A percentile compares a stretch with the other conserved stretches of the same genome.
Evolutionary conservation across 2,113 vertebrate genomes (phyloP).

Genomic region (Tinamus guttatus): DNA sequence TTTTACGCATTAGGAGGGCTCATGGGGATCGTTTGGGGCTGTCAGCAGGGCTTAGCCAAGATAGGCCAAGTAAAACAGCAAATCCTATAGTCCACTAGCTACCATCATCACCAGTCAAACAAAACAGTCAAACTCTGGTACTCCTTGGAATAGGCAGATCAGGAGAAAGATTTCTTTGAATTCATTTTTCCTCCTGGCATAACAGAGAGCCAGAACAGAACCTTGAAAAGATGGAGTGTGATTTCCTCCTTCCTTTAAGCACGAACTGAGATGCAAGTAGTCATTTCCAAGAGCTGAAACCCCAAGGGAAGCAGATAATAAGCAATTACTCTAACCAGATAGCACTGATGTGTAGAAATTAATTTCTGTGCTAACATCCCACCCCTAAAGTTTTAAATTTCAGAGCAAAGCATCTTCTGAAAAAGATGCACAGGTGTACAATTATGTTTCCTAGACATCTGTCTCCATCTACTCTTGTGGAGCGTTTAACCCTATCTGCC

Average conservation of each 20-base stretch:
- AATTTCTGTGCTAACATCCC: conserved; percentile 54
- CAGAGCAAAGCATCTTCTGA: conserved; percentile 40
- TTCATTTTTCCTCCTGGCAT: background rate
- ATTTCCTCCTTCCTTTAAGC: conserved; percentile 50
- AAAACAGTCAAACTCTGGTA: accelerated
- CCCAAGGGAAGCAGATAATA: conserved; percentile 64
- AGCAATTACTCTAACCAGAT: conserved; percentile 71
- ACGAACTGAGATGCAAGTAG: conserved; percentile 36
- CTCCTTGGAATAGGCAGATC: background rate
- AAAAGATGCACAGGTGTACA: conserved; percentile 29
- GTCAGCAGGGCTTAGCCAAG: background rate
- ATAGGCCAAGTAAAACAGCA: background rate
- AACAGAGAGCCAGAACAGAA: background rate
- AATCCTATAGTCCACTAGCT: background rate
- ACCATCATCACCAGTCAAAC: background rate
- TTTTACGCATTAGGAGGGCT: background rate
- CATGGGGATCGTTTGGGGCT: background rate
- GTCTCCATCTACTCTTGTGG: background rate
- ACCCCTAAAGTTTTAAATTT: conserved; percentile 59
- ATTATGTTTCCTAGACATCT: background rate
- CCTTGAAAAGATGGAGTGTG: background rate
- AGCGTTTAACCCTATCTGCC: background rate
- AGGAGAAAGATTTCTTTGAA: background rate
- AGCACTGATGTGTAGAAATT: conserved; percentile 63
- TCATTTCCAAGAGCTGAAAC: conserved; percentile 38